Conservation (phyloP, 2,888 invertebrate species). For the Melangyna quadrimaculata region DNA sequence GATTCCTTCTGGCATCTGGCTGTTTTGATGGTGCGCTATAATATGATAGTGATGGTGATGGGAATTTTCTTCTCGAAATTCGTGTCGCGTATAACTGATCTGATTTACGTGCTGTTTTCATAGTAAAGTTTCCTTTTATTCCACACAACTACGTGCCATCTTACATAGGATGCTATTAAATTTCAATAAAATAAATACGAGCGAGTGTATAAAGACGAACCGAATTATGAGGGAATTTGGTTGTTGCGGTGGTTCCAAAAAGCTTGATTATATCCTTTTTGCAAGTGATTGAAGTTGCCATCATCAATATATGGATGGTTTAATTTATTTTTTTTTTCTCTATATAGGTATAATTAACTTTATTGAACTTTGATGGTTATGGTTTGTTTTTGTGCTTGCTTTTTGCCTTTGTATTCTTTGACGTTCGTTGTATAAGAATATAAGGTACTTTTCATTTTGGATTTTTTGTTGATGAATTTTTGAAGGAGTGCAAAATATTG, state of each 20-base stretch:
- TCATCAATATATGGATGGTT: conserved; percentile 10
- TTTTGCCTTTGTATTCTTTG: not conserved
- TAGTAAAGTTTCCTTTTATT: conserved; percentile 66
- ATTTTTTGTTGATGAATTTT: not conserved
- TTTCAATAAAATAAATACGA: conserved; percentile 68
- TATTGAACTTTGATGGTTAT: conserved; percentile 4
- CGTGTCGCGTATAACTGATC: conserved; percentile 69
- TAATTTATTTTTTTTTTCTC: conserved; percentile 23
- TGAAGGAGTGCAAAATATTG: not conserved
- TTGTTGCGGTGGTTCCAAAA: conserved; percentile 30
- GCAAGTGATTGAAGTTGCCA: conserved; percentile 25
- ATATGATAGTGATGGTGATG: conserved; percentile 42
- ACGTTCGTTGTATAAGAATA: not conserved
- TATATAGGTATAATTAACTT: not conserved
- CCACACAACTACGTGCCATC: conserved; percentile 62
- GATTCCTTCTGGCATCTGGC: conserved; percentile 5
- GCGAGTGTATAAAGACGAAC: not conserved
- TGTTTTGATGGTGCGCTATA: not conserved
- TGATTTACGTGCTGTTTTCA: conserved; percentile 69
- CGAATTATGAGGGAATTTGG: conserved; percentile 26
- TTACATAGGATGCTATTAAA: conserved; percentile 56
- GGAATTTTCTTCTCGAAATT: conserved; percentile 47
- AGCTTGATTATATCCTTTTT: conserved; percentile 32
- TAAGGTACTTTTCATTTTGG: too few species aligned
- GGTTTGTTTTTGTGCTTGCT: not conserved